Evolutionary conservation across 1,140 invertebrate genomes (phyloP).

Genomic region (Bemisia tabaci): DNA sequence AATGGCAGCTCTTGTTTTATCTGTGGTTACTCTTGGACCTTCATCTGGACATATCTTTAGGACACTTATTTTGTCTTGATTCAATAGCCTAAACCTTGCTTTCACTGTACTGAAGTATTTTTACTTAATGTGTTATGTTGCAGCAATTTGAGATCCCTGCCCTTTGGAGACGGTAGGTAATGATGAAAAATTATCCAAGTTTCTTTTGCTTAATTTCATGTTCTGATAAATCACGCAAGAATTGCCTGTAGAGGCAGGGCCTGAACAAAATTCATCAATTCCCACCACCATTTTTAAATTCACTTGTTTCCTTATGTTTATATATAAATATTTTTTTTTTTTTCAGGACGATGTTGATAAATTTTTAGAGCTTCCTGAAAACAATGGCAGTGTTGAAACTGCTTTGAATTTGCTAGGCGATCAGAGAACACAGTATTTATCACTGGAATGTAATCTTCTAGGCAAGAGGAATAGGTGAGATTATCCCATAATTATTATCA

Average conservation of each 20-base stretch:
- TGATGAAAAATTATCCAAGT: not conserved
- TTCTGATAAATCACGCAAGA: too few relatives aligned
- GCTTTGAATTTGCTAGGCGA: conserved; percentile 79
- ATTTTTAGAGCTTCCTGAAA: conserved; percentile 74
- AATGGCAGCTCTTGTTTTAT: too few relatives aligned
- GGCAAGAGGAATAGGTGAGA: conserved; percentile 60
- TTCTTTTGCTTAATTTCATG: not conserved
- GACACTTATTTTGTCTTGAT: too few relatives aligned
- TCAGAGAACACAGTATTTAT: conserved; percentile 89
- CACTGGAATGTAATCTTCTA: conserved; percentile 84
- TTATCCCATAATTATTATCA: too few relatives aligned
- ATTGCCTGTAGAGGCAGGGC: too few relatives aligned
- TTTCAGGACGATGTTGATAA: conserved; percentile 88
- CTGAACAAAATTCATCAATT: not conserved
- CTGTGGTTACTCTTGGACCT: too few relatives aligned
- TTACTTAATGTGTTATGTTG: too few relatives aligned
- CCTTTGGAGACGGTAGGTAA: not conserved
- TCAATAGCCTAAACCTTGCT: too few relatives aligned
- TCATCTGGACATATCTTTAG: too few relatives aligned
- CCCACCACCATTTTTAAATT: not conserved
- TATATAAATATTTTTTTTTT: not conserved
- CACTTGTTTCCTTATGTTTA: not conserved
- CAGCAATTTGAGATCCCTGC: not conserved
- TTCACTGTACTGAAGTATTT: too few relatives aligned
- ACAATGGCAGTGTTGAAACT: conserved; percentile 61